Percentiles rank a stretch among this genome's conserved stretches.
Conservation (phyloP, 2,797 vertebrate genomes). For the Notoglanidium macrostoma region DNA sequence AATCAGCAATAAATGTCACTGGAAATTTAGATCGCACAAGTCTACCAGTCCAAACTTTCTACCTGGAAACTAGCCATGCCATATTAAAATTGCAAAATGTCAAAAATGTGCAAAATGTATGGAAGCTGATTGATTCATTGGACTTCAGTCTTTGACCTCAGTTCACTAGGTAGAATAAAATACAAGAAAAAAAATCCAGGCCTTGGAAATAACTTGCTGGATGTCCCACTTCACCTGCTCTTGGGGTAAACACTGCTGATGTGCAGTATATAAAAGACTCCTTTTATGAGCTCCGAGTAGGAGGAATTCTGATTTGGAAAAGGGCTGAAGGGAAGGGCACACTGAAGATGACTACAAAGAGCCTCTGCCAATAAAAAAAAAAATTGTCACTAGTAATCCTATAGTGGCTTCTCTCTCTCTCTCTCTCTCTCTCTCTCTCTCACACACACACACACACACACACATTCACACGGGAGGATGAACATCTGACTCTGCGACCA, state of each 20-base stretch:
- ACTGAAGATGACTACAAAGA: constrained; percentile 49
- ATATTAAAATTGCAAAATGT: constrained; percentile 19
- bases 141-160: constrained; percentile 50
- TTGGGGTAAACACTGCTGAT: constrained; percentile 38
- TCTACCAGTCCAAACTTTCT: constrained; percentile 2
- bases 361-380: constrained; percentile 40
- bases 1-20: neutral
- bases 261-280: constrained; percentile 40
- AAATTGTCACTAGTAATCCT: constrained; percentile 49
- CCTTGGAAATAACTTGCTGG: constrained; percentile 42
- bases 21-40: neutral
- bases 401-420: constrained; percentile 33
- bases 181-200: constrained; percentile 14
- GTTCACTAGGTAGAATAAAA: constrained; percentile 49
- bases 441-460: constrained; percentile 11
- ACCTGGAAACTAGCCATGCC: constrained; percentile 22
- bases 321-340: constrained; percentile 46
- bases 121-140: constrained; percentile 30
- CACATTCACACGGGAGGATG: neutral
- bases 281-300: constrained; percentile 52
- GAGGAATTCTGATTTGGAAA: constrained; percentile 54
- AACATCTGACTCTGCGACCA: neutral
- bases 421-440: no score
- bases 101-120: constrained; percentile 12
- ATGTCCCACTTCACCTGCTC: constrained; percentile 39